phyloP scores from a whole-genome alignment of 1,140 invertebrate genomes.

The Rhizoglyphus robini region DNA sequence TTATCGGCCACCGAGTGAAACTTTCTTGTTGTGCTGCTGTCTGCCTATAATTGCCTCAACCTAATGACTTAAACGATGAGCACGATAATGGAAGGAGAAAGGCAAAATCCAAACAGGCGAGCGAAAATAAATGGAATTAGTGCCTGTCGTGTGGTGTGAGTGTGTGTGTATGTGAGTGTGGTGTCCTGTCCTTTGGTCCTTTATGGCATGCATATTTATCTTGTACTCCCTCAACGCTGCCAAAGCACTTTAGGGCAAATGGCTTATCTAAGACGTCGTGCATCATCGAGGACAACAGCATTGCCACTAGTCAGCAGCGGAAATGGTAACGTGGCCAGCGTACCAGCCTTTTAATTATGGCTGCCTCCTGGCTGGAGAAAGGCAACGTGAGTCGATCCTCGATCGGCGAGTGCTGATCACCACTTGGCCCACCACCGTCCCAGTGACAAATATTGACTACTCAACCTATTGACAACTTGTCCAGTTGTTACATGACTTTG shows the following conservation, averaged over 20 bases:
- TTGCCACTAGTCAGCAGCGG: not conserved
- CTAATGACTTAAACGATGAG: conserved; percentile 12
- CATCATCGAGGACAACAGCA: not conserved
- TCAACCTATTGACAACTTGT: not conserved
- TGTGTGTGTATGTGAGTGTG: too few species aligned
- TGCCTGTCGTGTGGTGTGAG: too few species aligned
- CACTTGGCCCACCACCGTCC: not conserved
- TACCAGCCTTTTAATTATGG: not conserved
- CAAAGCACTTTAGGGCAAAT: conserved; percentile 13
- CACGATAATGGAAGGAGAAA: conserved; percentile 8
- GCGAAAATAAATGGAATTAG: not conserved
- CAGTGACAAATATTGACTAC: conserved; percentile 4
- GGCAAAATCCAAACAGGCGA: not conserved
- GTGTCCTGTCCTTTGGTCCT: not conserved
- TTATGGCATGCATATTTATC: conserved; percentile 7
- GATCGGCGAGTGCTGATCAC: too few species aligned
- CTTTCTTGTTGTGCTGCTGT: not conserved
- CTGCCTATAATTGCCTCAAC: conserved; percentile 3
- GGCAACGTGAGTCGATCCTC: too few species aligned
- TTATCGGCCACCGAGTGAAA: not conserved
- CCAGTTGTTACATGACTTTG: not conserved
- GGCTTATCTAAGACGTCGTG: conserved; percentile 6
- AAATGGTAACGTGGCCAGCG: not conserved
- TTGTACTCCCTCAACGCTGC: not conserved
- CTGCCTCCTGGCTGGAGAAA: too few species aligned